phyloP scores from a whole-genome alignment of 2,797 vertebrate species.

The Enteromius anoplus region DNA sequence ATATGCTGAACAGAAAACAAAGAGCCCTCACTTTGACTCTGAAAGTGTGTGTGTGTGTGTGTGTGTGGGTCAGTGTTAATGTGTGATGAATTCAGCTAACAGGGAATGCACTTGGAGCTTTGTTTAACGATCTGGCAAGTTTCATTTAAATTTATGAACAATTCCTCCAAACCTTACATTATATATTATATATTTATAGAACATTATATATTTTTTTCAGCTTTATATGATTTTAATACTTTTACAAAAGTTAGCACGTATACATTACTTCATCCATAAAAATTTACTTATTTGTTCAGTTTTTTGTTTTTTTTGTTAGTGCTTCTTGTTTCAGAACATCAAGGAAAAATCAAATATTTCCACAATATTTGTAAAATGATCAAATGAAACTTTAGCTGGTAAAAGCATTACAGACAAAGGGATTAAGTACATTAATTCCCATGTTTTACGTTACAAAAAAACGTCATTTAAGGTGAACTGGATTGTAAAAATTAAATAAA shows the following conservation, averaged over 20 bases:
- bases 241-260: neutral
- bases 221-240: neutral
- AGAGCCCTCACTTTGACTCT: neutral
- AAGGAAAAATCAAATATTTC: neutral
- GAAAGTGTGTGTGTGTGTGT: neutral
- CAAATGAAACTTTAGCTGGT: neutral
- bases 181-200: no score
- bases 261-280: neutral
- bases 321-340: neutral
- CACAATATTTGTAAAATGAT: neutral
- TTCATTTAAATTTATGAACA: neutral
- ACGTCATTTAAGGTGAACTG: neutral
- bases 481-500: neutral
- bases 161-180: neutral
- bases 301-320: neutral
- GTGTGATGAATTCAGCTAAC: neutral
- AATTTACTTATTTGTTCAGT: no score
- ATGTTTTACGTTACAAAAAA: neutral
- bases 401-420: neutral
- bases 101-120: neutral
- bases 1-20: constrained; percentile 8
- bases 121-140: neutral
- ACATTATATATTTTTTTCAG: neutral
- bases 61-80: constrained; percentile 2
- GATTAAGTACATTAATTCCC: neutral